A percentile compares a stretch with the other conserved stretches of the same genome.
Conservation (phyloP, 2,797 vertebrate species). For the Lagocephalus sceleratus region DNA sequence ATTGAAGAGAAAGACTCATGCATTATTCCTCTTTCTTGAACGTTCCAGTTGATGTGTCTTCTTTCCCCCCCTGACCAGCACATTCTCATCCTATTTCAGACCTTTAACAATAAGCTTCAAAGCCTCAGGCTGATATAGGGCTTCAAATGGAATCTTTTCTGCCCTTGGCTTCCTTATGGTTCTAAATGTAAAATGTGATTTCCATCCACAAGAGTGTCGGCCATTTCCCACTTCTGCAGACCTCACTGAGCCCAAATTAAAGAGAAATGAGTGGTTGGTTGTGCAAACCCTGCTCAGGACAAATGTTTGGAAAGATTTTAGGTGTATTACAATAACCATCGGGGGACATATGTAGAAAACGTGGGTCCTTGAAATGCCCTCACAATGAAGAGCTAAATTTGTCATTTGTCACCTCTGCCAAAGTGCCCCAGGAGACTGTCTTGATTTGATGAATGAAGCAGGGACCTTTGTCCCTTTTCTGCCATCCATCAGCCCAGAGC, state of each 20-base stretch:
- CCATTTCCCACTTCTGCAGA: conserved; percentile 48
- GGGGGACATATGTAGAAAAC: conserved; percentile 21
- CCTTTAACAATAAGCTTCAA: conserved; percentile 56
- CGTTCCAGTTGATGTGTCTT: conserved; percentile 40
- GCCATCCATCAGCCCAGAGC: conserved; percentile 60
- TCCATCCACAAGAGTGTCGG: conserved; percentile 39
- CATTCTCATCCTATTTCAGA: conserved; percentile 48
- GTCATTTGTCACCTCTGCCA: conserved; percentile 66
- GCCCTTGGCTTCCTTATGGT: conserved; percentile 25
- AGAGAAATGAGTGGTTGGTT: conserved; percentile 62
- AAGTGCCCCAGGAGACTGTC: conserved; percentile 51
- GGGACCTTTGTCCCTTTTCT: conserved; percentile 47
- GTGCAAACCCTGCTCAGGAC: conserved; percentile 56
- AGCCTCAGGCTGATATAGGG: conserved; percentile 46
- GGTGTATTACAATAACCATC: conserved; percentile 34
- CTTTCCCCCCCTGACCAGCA: conserved; percentile 39
- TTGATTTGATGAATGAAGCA: conserved; percentile 61
- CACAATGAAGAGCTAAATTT: conserved; percentile 28
- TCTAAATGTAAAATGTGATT: conserved; percentile 62
- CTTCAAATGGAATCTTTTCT: conserved; percentile 63
- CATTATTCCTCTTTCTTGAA: conserved; percentile 24
- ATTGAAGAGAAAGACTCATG: conserved; percentile 10
- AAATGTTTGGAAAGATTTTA: conserved; percentile 51
- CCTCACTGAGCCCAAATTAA: conserved; percentile 61
- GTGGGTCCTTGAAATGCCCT: conserved; percentile 21